phyloP scores from a whole-genome alignment of 1,140 invertebrate species.

The Calephelis virginiensis region DNA sequence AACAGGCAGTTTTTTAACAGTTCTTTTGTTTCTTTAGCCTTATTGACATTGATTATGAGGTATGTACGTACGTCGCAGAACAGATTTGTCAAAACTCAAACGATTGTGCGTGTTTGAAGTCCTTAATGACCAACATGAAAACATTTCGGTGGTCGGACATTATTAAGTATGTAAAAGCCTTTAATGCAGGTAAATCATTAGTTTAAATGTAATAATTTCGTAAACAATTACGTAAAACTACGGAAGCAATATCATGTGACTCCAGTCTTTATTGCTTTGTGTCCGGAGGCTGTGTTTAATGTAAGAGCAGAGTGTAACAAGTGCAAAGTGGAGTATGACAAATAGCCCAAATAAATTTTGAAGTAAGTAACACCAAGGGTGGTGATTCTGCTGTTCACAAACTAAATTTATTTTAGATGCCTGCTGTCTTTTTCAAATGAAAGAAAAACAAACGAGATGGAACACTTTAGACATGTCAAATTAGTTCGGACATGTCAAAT shows the following conservation, averaged over 20 bases:
- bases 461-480: too few relatives aligned
- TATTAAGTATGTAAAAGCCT: neutral
- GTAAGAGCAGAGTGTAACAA: slow-evolving; percentile 1
- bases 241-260: slow-evolving; percentile 4
- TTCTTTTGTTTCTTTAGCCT: too few relatives aligned
- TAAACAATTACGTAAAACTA: slow-evolving; percentile 16
- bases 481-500: too few relatives aligned
- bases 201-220: slow-evolving; percentile 9
- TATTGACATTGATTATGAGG: too few relatives aligned
- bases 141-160: neutral
- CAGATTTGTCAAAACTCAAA: slow-evolving; percentile 1
- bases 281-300: slow-evolving; percentile 6
- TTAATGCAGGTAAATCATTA: neutral
- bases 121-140: neutral
- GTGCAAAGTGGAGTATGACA: neutral
- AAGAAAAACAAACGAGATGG: too few relatives aligned
- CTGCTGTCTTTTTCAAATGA: too few relatives aligned
- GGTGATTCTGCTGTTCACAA: too few relatives aligned
- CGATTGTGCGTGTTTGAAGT: neutral
- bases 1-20: too few relatives aligned
- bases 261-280: slow-evolving; percentile 7
- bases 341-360: neutral
- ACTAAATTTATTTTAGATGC: too few relatives aligned
- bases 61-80: neutral
- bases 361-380: too few relatives aligned